Percentiles rank a stretch among this genome's conserved stretches.
These are phyloP conservation scores for Galaxias olidus DNA, from an alignment of 2,797 vertebrate genomes.

Conservation along the genomic window DNA sequence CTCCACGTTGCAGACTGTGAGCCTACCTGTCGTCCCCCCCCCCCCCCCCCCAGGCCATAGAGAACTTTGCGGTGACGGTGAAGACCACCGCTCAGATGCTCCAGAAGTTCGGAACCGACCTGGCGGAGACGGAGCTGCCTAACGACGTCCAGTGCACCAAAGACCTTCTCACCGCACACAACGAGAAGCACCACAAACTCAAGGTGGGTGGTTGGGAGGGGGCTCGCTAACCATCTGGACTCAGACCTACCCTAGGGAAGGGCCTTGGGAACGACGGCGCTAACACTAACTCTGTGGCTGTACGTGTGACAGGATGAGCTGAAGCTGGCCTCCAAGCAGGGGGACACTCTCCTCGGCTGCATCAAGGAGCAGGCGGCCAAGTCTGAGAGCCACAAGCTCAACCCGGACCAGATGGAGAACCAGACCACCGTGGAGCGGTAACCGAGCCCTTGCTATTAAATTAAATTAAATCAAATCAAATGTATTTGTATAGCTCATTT, in stretches of 20 bases:
- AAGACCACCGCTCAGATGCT: constrained; percentile 92
- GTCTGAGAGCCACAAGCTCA: constrained; percentile 79
- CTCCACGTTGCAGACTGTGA: background rate
- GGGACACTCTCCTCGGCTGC: constrained; percentile 83
- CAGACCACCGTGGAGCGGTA: constrained; percentile 90
- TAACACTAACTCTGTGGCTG: background rate
- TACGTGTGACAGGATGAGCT: constrained; percentile 82
- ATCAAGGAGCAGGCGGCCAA: constrained; percentile 86
- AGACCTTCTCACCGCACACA: constrained; percentile 84
- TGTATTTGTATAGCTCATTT: no score
- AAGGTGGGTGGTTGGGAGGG: constrained; percentile 74
- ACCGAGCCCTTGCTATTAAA: no score
- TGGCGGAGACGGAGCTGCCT: constrained; percentile 89
- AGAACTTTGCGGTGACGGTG: constrained; percentile 94
- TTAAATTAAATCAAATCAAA: no score
- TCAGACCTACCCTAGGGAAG: no score
- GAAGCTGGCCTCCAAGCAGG: constrained; percentile 87
- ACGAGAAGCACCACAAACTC: constrained; percentile 80
- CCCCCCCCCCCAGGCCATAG: constrained; percentile 82
- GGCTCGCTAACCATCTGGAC: no score
- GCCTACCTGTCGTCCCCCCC: background rate
- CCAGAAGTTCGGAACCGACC: constrained; percentile 85
- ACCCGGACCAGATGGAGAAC: constrained; percentile 87
- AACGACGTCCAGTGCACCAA: constrained; percentile 87
- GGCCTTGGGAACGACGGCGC: no score